Evolutionary conservation across 53 echinoderm and acorn worm genomes (phyloP).

Genomic region (Holothuria scabra): DNA sequence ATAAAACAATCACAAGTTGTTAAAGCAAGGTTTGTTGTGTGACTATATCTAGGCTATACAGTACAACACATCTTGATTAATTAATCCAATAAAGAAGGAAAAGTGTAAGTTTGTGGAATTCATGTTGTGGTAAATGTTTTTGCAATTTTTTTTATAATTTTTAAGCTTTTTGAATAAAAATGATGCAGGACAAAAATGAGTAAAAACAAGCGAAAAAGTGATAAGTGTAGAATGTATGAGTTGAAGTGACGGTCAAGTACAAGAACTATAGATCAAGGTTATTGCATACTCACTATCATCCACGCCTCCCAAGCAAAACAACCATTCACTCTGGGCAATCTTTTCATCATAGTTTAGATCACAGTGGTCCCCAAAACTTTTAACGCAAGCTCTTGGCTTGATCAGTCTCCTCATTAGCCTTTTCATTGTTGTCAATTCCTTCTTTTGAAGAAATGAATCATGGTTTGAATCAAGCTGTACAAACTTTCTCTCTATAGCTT

Average conservation of each 20-base stretch:
- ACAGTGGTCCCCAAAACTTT: conserved; percentile 78
- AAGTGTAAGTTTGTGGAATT: conserved; percentile 7
- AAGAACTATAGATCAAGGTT: conserved; percentile 64
- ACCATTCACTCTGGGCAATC: conserved; percentile 83
- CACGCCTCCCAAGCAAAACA: conserved; percentile 84
- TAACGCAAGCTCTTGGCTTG: conserved; percentile 88
- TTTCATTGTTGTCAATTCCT: conserved; percentile 74
- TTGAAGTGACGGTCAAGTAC: conserved; percentile 95
- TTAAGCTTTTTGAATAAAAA: neutral
- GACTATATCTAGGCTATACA: too few relatives aligned
- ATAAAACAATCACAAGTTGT: too few relatives aligned
- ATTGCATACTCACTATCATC: conserved; percentile 97
- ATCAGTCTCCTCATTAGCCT: conserved; percentile 90
- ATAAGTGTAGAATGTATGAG: conserved; percentile 33
- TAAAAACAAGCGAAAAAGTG: conserved; percentile 12
- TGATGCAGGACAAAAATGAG: conserved; percentile 18
- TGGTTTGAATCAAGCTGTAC: conserved; percentile 76
- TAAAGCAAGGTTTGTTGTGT: too few relatives aligned
- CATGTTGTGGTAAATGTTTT: too few relatives aligned
- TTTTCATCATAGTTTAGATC: conserved; percentile 73
- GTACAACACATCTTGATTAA: too few relatives aligned
- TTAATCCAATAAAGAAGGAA: neutral
- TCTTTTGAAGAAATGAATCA: conserved; percentile 73
- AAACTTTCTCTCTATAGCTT: conserved; percentile 93
- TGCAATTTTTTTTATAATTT: neutral